Evolutionary conservation across 1,140 invertebrate species (phyloP), one percentile per base, ranked within the genome.

Genomic region (Leptestheria dahalacensis): DNA sequence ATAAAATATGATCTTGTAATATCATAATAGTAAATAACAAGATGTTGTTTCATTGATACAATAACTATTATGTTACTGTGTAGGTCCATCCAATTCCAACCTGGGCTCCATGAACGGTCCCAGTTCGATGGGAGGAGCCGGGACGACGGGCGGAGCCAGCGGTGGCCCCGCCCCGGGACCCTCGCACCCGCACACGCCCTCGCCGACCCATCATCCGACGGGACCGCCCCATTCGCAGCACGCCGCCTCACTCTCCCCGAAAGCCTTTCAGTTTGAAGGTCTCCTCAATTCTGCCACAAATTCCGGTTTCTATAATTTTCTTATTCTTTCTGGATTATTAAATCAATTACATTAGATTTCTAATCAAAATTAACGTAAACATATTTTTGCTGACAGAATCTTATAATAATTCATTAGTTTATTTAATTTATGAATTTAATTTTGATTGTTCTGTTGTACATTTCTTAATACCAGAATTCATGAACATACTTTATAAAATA

Each of bases 191-290:
- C 62, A 64, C 59, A 53, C 57, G 20, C 64, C 64, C 21, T 57
- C 55, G 4, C 55, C 62, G 2, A 55, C 26, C 21, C 26, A 26
- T 28, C 53, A 55, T 18, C 53, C 23, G 26, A 29, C 53, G 20
- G 53, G 63, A 76, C 80, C 28, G 84, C 82, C 63, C 82, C 84
- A 56, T 79, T 80, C 59, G 84, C 83, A 60, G 64, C 33, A 41
- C 33, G 82, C 83, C 28, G 77, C 79, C 64, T 80, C 78, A 18
- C 76, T 77, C 49, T 80, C 78, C 48, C 79, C 78, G 52, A 83
- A 82, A 67, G 70, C 71, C 24, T 78, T 77, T 68, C 71, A 71
- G 55, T 78, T 76, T 65, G 77, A 77, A 23, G 48, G 48, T 26
- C 54, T 62, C 20, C 49, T 62, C n/a, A 57, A 51, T 12, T 54